A percentile compares a stretch with the other conserved stretches of the same genome.
Evolutionary conservation across 2,888 invertebrate species (phyloP).

Genomic region (Nemotelus nigrinus): DNA sequence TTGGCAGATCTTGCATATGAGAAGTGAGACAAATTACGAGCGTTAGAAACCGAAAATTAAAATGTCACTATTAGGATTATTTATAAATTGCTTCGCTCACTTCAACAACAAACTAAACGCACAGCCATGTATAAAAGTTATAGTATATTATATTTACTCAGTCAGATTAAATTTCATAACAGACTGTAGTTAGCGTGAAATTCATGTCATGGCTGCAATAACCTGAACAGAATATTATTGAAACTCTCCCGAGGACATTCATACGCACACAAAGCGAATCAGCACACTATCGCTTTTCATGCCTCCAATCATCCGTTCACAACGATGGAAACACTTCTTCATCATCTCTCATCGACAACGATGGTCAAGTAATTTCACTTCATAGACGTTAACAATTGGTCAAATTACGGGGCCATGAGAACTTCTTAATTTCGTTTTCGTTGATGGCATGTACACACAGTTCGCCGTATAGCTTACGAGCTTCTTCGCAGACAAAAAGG

Average conservation of each 20-base stretch:
- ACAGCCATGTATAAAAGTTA: too few relatives aligned
- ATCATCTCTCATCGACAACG: background rate
- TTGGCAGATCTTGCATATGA: too few relatives aligned
- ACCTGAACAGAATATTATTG: too few relatives aligned
- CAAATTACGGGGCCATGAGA: constrained; percentile 48
- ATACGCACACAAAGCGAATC: background rate
- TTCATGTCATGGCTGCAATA: too few relatives aligned
- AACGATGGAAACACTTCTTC: background rate
- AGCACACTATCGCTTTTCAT: background rate
- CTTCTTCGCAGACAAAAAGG: constrained; percentile 26
- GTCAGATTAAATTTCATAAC: too few relatives aligned
- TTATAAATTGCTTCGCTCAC: too few relatives aligned
- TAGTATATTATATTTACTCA: too few relatives aligned
- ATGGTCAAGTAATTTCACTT: constrained; percentile 42
- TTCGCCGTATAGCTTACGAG: constrained; percentile 1
- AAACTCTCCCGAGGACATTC: background rate
- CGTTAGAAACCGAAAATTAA: too few relatives aligned
- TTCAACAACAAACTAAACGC: too few relatives aligned
- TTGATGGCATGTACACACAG: constrained; percentile 18
- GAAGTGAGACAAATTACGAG: too few relatives aligned
- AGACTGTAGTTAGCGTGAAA: too few relatives aligned
- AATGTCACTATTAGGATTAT: too few relatives aligned
- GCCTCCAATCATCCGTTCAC: background rate
- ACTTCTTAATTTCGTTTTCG: constrained; percentile 47
- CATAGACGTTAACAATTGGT: constrained; percentile 48